A percentile compares a stretch with the other conserved stretches of the same genome.
Conservation (phyloP, 2,888 invertebrate genomes). For the Morpho helenor region DNA sequence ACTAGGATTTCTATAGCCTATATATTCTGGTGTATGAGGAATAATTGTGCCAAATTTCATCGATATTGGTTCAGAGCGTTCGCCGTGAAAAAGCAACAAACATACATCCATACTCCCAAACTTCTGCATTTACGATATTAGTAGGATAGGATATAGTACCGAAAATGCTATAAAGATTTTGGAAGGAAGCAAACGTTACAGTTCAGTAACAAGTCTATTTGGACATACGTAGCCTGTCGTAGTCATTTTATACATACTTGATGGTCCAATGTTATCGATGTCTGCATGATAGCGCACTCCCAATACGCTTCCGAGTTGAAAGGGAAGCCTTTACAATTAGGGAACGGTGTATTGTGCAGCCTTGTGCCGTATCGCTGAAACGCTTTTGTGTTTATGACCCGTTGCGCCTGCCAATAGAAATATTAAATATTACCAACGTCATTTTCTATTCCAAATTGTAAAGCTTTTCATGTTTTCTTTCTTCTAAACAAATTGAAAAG, state of each 20-base stretch:
- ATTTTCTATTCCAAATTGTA: background rate
- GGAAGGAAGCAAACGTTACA: too few species aligned
- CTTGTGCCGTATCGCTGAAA: conserved; percentile 58
- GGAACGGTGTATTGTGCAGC: conserved; percentile 76
- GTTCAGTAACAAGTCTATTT: too few species aligned
- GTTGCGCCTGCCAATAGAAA: conserved; percentile 46
- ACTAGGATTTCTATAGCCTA: too few species aligned
- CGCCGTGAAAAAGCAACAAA: too few species aligned
- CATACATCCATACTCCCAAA: too few species aligned
- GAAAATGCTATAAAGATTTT: too few species aligned
- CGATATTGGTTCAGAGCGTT: too few species aligned
- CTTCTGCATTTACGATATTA: too few species aligned
- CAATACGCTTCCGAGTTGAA: conserved; percentile 86
- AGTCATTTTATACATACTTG: conserved; percentile 55
- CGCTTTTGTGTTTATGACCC: conserved; percentile 53
- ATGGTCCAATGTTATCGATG: conserved; percentile 86
- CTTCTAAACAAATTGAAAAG: background rate
- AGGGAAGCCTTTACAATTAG: conserved; percentile 81
- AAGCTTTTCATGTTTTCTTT: background rate
- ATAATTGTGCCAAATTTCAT: too few species aligned
- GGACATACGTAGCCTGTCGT: background rate
- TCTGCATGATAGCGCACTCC: conserved; percentile 85
- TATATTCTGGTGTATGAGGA: too few species aligned
- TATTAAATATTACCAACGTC: background rate
- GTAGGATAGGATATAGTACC: too few species aligned